Base-by-base conservation (phyloP, 2,797 vertebrate species). In the Galago senegalensis region DNA sequence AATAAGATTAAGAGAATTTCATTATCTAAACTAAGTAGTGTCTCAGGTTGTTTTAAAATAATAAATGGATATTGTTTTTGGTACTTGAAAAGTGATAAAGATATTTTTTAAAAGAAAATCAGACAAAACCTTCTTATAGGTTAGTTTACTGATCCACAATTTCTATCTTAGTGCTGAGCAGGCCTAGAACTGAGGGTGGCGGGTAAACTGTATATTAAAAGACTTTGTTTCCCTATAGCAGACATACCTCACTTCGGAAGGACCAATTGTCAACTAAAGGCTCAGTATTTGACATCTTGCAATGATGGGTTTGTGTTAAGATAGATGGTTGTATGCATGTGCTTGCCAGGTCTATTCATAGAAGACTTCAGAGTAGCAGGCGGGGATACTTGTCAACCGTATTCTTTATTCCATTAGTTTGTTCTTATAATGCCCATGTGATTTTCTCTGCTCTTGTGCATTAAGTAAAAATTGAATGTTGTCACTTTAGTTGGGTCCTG, bases 1-100 rank as follows among this genome's bases (percentile, higher is more conserved):
- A 69, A 77, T 34, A 16, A 11, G 20, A 58, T 87, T 91, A 79
- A n/a, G 61, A 82, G 46, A 73, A 85, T 80, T 84, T 61, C 13
- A 34, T 73, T 91, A 91, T 91, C 46, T 84, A 80, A 85, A 67
- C 94, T 73, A 31, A 84, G 27, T 89, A 58, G 58, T 53, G 16
- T 70, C 82, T 93, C 25, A 65, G 13, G 18, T 84, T 88, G 25
- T 75, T 81, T 96, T 69, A 61, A 84, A 75, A 46, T 61, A 76
- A 46, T 65, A 53, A 46, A 5, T 29, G 53, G 18, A 25, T 69
- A n/a, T 77, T 46, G 40, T 16, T 60, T 72, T 69, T 82, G 12
- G 75, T 67, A 86, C 61, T 69, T 75, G n/a, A 60, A 86, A 93
- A 91, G 58, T 18, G 43, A 21, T 34, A 79, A 56, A 72, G 29